Base-by-base conservation (phyloP, 2,888 invertebrate species). In the Elysia crispata region DNA sequence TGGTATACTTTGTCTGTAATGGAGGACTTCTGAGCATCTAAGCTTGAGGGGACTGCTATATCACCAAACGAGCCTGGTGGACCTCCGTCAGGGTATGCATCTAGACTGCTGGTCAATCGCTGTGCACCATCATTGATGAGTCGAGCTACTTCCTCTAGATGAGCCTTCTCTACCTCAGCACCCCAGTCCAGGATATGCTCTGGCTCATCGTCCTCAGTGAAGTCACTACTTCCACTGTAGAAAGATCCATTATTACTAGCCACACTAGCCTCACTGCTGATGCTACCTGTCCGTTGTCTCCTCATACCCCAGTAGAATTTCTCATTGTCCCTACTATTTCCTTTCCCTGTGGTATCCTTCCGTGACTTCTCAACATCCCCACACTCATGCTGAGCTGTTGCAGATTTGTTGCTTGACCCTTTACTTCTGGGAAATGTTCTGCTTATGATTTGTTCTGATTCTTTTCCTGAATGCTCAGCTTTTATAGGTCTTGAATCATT, bases 71-170 rank as follows among this genome's bases (percentile, higher is more conserved):
- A 31, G 15, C 23, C 60, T 11, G 50, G 20, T 57, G 62, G 41
- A 0, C 60, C 13, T n/a, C n/a, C 30, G 49, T 74, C 76, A 31
- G 81, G 81, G 50, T 82, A 83, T 28, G 83, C 82, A 62, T 87
- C 87, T 76, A 89, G 84, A 82, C 84, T 87, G 80, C 87, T 87
- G 41, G 86, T 87, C 79, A 89, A 77, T 75, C 87, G 87, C 83
- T 86, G 85, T 0, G 89, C 86, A 79, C 88, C 89, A 82, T 89
- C 87, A 54, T 89, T 88, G 8, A 89, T 88, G 81, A 88, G 86
- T 20, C 86, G 77, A 1, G 89, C 88, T 76, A 89, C 82, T 76
- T 90, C 88, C 70, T 87, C 85, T 72, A 83, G 41, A 31, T 83
- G 81, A n/a, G 80, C 80, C 30, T 89, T 88, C 23, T 82, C 83